Evolutionary conservation across 2,797 vertebrate species (phyloP), one percentile per base, ranked within the genome.

Genomic region (Lepus oiostolus): DNA sequence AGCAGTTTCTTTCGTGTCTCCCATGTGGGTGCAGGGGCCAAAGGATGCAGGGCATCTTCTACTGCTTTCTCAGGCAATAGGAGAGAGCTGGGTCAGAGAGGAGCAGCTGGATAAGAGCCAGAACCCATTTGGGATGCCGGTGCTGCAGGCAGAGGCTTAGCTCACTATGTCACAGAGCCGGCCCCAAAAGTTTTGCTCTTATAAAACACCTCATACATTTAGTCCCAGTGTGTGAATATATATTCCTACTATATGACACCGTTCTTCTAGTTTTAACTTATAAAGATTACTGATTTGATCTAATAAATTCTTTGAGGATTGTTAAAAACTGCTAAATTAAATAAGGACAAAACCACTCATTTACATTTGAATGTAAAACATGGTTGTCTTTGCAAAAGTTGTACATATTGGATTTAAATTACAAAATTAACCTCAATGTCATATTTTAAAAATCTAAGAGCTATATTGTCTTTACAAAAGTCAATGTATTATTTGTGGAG

Each of bases 201-300:
- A 50, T 70, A 85, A 77, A 92, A 83, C 30, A 85, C 72, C 12
- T 80, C 5, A 35, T 68, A 62, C 88, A 90, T 94, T 92, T 83
- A 54, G 16, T 63, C 35, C 26, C 24, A 32, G 58, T 4, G 63
- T 70, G 63, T 80, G 21, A 83, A 75, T 52, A 24, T 75, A 83
- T 86, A 12, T 90, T 86, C 16, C 22, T 52, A 74, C 54, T 79
- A 67, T 24, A 28, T 74, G 14, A 68, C 24, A 71, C 72, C 24
- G 30, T 81, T 74, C 14, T 38, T 16, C 60, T 72, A 85, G 28
- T 87, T 87, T 92, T 63, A 82, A 89, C 22, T 68, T 76, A 52
- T 74, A 70, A 74, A 86, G 72, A 74, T 68, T 75, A 74, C 85
- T 14, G 24, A 85, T 79, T 72, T n/a, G 28, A 24, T 84, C 26